Percentiles rank a stretch among this genome's conserved stretches.
phyloP scores from a whole-genome alignment of 2,888 invertebrate species.

The Leucozona laternaria region DNA sequence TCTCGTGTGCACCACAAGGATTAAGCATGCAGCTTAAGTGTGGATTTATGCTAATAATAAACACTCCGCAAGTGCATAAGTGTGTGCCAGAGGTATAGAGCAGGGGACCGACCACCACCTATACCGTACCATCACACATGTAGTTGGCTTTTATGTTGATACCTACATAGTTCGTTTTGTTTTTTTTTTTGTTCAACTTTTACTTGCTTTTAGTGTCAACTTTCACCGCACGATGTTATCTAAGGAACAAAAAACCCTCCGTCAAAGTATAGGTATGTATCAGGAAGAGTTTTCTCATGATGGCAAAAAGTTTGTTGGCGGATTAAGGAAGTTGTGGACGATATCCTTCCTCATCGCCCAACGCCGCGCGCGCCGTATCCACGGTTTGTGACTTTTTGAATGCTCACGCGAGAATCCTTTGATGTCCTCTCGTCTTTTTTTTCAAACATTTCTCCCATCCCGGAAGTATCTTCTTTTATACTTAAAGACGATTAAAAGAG shows the following conservation, averaged over 20 bases:
- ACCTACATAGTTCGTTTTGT: too few species aligned
- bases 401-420: conserved; percentile 28
- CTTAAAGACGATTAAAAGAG: conserved; percentile 9
- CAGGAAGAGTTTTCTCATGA: conserved; percentile 29
- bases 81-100: conserved; percentile 58
- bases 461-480: neutral
- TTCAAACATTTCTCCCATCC: neutral
- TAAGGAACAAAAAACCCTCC: conserved; percentile 24
- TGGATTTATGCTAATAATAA: conserved; percentile 77
- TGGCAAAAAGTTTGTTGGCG: conserved; percentile 38
- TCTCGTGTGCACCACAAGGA: conserved; percentile 73
- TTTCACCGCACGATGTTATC: conserved; percentile 64
- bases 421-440: conserved; percentile 20
- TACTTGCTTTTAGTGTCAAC: conserved; percentile 67
- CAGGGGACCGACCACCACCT: conserved; percentile 2
- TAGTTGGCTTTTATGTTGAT: conserved; percentile 60
- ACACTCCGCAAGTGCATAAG: conserved; percentile 75
- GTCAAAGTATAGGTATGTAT: neutral
- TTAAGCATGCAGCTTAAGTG: conserved; percentile 75
- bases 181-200: conserved; percentile 23
- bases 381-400: neutral
- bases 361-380: too few species aligned
- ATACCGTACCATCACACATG: conserved; percentile 44
- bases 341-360: conserved; percentile 19
- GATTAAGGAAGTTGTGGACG: conserved; percentile 48